phyloP scores from a whole-genome alignment of 2,888 invertebrate species.

The Litoditis marina region DNA sequence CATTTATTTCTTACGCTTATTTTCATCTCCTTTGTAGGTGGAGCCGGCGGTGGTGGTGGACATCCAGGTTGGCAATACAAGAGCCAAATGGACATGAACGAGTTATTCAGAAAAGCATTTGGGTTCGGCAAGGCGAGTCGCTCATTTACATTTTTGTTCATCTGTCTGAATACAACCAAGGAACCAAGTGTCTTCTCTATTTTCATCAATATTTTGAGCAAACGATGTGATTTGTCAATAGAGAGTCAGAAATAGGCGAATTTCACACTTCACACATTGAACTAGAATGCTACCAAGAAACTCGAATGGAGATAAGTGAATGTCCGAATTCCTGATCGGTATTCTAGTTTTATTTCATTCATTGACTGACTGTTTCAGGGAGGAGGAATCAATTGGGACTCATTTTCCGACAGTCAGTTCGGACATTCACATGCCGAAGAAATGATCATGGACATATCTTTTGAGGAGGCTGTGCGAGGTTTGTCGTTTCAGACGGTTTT shows the following conservation, averaged over 20 bases:
- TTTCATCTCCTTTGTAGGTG: too few species aligned
- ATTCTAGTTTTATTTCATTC: too few species aligned
- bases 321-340: neutral
- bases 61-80: conserved; percentile 89
- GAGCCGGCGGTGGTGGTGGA: conserved; percentile 16
- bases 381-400: conserved; percentile 42
- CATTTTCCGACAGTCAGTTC: conserved; percentile 51
- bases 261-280: too few species aligned
- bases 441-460: conserved; percentile 75
- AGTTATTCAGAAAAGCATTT: conserved; percentile 74
- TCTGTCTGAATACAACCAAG: too few species aligned
- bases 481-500: neutral
- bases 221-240: too few species aligned
- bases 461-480: conserved; percentile 89
- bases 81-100: conserved; percentile 88
- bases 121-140: conserved; percentile 28
- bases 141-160: too few species aligned
- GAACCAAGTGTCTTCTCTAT: too few species aligned
- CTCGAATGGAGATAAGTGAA: neutral
- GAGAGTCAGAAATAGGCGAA: too few species aligned
- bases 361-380: conserved; percentile 72
- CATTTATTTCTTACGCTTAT: too few species aligned
- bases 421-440: conserved; percentile 53
- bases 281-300: too few species aligned
- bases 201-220: too few species aligned